Percentiles rank a stretch among this genome's conserved stretches.
phyloP scores from a whole-genome alignment of 2,113 vertebrate species.

The Petromus typicus region DNA sequence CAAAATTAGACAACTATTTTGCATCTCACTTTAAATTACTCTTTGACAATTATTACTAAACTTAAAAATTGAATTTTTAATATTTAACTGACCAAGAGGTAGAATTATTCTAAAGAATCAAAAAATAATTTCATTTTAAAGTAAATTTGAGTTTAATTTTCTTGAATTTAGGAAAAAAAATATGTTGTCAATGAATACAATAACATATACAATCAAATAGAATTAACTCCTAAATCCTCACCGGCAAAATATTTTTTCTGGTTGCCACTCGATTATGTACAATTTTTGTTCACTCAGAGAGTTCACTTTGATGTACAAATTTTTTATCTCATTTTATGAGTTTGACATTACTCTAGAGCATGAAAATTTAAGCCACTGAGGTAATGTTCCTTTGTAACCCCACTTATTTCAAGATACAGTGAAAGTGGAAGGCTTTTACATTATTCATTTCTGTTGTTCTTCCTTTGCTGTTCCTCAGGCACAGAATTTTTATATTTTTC shows the following conservation, averaged over 20 bases:
- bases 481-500: neutral
- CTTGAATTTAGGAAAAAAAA: neutral
- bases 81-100: neutral
- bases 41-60: neutral
- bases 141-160: neutral
- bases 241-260: neutral
- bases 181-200: neutral
- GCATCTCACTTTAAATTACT: neutral
- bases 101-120: neutral
- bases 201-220: neutral
- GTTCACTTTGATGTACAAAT: neutral
- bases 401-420: neutral
- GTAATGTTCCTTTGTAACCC: neutral
- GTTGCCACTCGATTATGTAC: neutral
- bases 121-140: neutral
- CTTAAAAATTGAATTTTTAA: neutral
- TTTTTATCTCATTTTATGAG: too few relatives aligned
- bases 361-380: neutral
- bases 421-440: neutral
- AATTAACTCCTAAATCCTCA: neutral
- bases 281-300: neutral
- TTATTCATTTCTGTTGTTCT: neutral
- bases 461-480: neutral
- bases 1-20: conserved; percentile 26
- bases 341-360: neutral